A percentile compares a stretch with the other conserved stretches of the same genome.
phyloP scores from a whole-genome alignment of 2,888 invertebrate genomes.

The Heliconius ismenius region DNA sequence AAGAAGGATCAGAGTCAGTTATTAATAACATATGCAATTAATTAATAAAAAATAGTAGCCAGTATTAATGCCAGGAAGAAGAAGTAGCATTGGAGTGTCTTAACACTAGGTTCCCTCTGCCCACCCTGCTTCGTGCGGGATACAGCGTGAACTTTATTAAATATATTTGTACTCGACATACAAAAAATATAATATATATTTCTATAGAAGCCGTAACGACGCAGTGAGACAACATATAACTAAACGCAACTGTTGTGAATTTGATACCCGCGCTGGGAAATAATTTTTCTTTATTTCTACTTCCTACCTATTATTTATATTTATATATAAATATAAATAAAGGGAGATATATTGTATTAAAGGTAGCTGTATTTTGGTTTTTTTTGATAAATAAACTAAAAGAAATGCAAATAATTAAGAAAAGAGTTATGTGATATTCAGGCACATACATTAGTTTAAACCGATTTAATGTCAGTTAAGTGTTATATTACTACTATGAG shows the following conservation, averaged over 20 bases:
- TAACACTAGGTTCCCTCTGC: no score
- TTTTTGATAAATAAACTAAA: background rate
- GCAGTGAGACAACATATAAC: no score
- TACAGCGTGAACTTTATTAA: no score
- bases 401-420: background rate
- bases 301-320: background rate
- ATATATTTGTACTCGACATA: no score
- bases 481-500: background rate
- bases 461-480: background rate
- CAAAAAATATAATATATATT: no score
- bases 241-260: no score
- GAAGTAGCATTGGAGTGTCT: background rate
- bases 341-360: background rate
- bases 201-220: no score
- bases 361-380: no score
- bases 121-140: no score
- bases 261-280: no score
- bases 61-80: no score
- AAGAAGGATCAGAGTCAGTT: conserved; percentile 2
- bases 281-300: no score
- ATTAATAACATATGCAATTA: background rate
- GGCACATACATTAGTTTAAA: background rate
- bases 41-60: conserved; percentile 6
- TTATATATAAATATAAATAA: background rate
- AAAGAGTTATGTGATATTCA: background rate